Base-by-base conservation (phyloP, 2,888 invertebrate genomes). In the Drosophila limbata region DNA sequence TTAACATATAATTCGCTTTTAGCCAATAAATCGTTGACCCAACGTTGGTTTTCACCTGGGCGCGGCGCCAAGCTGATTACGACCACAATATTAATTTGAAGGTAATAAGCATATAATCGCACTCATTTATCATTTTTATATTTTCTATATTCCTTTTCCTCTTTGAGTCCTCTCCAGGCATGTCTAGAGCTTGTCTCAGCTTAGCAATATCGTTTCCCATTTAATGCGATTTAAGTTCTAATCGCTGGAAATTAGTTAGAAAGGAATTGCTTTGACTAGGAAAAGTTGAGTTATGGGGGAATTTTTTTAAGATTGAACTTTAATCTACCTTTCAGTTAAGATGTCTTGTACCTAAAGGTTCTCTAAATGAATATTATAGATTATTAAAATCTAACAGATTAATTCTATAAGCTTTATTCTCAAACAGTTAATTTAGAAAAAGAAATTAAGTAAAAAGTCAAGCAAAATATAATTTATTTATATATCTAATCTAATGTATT, bases 51-150 rank as follows among this genome's bases (percentile, higher is more conserved):
- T 69, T 56, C 50, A 55, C 17, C 48, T 64, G 68, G 75, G 76
- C 67, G 71, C 72, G 80, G 52, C 73, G 51, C 53, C 69, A 45
- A 70, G 68, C 88, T 87, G 87, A 89, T 84, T 87, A 81, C 65
- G 42, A 61, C 61, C 69, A 56, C 73, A 65, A 67, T 79, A 84
- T 87, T 79, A 79, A 87, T 90, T 84, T 73, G 79, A 70, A 71
- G 78, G 78, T 90, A 90, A 90, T 89, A 85, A 77, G 69, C 56
- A 79, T 76, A 74, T 88, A 90, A 88, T 79, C 81, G 86, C 62
- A 44, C 77, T 88, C 86, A 88, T 88, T 85, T 88, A 90, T 90
- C 90, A 89, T 89, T 77, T 73, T 89, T 47, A 57, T 57, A 37
- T 33, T 11, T 35, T 33, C 33, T 15, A 17, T 35, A 57, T 57